Evolutionary conservation across 92 coral and sea anemone genomes (phyloP), one percentile per base, ranked within the genome.

Genomic region (Zoanthus solanderi): DNA sequence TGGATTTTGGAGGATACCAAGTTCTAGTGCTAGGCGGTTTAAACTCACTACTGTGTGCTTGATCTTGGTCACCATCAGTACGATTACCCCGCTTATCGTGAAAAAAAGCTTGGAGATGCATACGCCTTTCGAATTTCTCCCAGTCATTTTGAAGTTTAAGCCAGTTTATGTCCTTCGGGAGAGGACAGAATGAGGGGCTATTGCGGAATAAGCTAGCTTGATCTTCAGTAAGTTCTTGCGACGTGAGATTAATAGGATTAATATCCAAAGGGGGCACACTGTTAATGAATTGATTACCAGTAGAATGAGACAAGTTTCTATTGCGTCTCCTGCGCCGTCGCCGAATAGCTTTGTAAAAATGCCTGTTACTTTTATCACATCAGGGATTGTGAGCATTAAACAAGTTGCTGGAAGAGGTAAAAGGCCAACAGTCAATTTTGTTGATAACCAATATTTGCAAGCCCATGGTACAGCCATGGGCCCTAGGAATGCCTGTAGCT

Each of bases 1-100:
- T 78, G 28, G 60, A 45, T 78, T 78, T 78, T 13, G 84, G 84
- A 15, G 84, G 84, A 7, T 34, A 11, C 84, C 84, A 78, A 13
- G 76, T 78, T 14, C 7, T 45, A 4, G 46, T 54, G 45, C 46
- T 13, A 7, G 84, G 84, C 29, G 71, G 71, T 17, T 17, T 23
- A 65, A 65, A 65, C 32, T 17, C 32, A 65, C n/a, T 65, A 17
- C 32, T 65, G 30, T 17, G 29, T 5, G 32, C 71, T 65, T 65
- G 29, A 23, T 23, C 71, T 23, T 65, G 30, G 30, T 65, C 30
- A 17, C 30, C 32, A 5, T 17, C 29, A 65, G 71, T 58, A 17
- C 18, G 15, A 58, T 17, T 65, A 17, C 32, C 71, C 32, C 31
- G 29, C 32, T 65, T 65, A 16, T 23, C 29, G 32, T 65, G 71